phyloP scores from a whole-genome alignment of 2,888 invertebrate species.

The Campoplex nolae region DNA sequence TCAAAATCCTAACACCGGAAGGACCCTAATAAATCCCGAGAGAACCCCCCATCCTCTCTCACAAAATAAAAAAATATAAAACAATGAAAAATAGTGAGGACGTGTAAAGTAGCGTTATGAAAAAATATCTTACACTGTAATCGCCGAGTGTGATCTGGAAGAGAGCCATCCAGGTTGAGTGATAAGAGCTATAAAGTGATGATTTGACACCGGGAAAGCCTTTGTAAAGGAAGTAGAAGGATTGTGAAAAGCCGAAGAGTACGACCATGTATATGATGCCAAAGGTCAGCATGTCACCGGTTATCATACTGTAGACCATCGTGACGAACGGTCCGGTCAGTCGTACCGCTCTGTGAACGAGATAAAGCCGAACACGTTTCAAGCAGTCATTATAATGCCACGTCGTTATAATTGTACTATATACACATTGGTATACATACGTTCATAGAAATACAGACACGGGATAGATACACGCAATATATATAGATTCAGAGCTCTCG shows the following conservation, averaged over 20 bases:
- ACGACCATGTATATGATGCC: constrained; percentile 98
- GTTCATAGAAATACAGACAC: background rate
- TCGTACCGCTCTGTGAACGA: constrained; percentile 91
- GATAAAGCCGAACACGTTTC: constrained; percentile 66
- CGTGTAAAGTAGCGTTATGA: background rate
- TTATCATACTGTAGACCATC: constrained; percentile 99
- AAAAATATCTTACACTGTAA: constrained; percentile 92
- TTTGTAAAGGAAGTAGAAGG: constrained; percentile 97
- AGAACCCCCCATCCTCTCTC: no score
- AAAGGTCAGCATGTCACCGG: constrained; percentile 99
- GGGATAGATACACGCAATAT: background rate
- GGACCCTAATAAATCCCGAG: no score
- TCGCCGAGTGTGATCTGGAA: constrained; percentile 99
- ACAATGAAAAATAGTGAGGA: no score
- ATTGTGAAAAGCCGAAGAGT: constrained; percentile 97
- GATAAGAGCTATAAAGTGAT: constrained; percentile 93
- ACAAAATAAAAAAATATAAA: background rate
- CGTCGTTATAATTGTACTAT: constrained; percentile 65
- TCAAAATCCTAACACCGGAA: no score
- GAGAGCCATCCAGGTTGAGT: constrained; percentile 98
- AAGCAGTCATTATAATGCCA: constrained; percentile 66
- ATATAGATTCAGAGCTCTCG: constrained; percentile 33
- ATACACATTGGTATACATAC: constrained; percentile 2
- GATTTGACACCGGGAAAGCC: constrained; percentile 93
- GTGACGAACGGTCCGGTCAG: constrained; percentile 99